Base-by-base conservation (phyloP, 2,888 invertebrate genomes). In the Craniophora ligustri region DNA sequence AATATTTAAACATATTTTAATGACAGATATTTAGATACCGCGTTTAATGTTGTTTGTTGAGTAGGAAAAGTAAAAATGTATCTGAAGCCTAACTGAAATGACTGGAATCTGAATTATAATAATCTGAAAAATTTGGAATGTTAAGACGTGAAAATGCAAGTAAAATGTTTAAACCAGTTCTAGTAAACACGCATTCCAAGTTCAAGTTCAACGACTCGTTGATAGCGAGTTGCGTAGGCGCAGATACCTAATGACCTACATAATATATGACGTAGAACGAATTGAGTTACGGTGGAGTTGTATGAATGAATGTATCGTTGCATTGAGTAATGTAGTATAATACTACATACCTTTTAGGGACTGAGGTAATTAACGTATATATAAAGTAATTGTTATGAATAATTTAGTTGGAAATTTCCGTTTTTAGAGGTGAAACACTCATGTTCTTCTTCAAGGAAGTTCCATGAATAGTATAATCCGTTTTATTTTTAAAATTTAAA, bases 181-280 rank as follows among this genome's bases (percentile, higher is more conserved):
- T 5, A 26, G 26, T 26, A 45, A 66, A 45, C 42, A 44, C 38
- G 39, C 34, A 15, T 19, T 42, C 8, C 64, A 74, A 76, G 75
- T 72, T 74, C 75, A 76, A 76, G 76, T 68, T 68, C 64, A 74
- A 40, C 38, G 42, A n/a, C 28, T 21, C 48, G 36, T 51, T 46
- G 35, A 28, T 51, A 55, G 57, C 26, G 58, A 31, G 53, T 66
- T 54, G 55, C 57, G 60, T 47, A 54, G 39, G 28, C 50, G 50
- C 45, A 23, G 31, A 28, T 55, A 42, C 41, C 49, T 60, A 41
- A 51, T 69, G 67, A 71, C 75, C 75, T 60, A 72, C 62, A 62
- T 70, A 54, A 15, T 53, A 46, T 51, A 56, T 65, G 55, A 64
- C 59, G 59, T 53, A 49, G 54, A 69, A 67, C 62, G 47, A 65